phyloP scores from a whole-genome alignment of 2,888 invertebrate genomes.

The Hyles lineata region DNA sequence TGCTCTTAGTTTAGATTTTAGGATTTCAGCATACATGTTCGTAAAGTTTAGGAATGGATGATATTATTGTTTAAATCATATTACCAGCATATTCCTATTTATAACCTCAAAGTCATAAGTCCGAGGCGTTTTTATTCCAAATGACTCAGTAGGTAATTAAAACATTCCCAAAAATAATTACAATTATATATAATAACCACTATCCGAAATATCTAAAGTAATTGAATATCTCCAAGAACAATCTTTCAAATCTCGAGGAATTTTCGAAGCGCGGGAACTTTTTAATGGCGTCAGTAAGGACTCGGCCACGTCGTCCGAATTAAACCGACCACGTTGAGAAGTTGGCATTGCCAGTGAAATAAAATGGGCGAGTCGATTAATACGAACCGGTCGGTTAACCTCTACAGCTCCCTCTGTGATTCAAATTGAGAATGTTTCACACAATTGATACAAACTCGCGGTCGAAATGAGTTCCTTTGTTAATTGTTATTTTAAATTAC shows the following conservation, averaged over 20 bases:
- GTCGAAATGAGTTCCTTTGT: background rate
- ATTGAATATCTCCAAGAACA: constrained; percentile 22
- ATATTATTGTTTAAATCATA: no score
- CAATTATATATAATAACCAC: constrained; percentile 16
- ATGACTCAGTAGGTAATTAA: background rate
- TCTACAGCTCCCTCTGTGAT: background rate
- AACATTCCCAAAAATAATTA: background rate
- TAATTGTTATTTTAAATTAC: background rate
- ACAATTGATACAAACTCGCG: background rate
- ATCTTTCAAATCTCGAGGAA: constrained; percentile 5
- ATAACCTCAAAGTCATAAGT: background rate
- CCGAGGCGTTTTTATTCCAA: background rate
- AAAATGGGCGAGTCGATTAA: constrained; percentile 65
- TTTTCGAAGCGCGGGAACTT: constrained; percentile 42
- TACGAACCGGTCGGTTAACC: constrained; percentile 56
- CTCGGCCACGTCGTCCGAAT: constrained; percentile 54
- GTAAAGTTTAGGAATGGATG: no score
- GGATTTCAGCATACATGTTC: no score
- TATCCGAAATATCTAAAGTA: constrained; percentile 9
- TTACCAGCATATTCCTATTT: background rate
- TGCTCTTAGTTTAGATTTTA: no score
- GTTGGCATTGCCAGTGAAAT: constrained; percentile 48
- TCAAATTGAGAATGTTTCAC: no score
- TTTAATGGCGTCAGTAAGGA: constrained; percentile 56
- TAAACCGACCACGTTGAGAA: constrained; percentile 49